A percentile compares a stretch with the other conserved stretches of the same genome.
Evolutionary conservation across 2,888 invertebrate species (phyloP).

Genomic region (Agrypnus murinus): DNA sequence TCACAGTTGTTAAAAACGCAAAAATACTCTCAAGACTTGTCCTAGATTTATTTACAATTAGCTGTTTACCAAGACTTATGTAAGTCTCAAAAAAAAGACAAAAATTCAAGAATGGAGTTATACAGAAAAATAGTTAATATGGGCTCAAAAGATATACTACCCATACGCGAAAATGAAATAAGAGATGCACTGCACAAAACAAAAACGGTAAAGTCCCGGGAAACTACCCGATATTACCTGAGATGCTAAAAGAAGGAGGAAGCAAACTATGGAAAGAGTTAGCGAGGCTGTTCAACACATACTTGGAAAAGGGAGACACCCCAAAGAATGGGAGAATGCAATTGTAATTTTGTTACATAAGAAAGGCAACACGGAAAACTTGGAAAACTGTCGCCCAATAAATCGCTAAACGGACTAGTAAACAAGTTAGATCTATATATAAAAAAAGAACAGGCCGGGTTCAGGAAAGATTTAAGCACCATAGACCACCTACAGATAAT

Average conservation of each 20-base stretch:
- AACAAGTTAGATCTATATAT: constrained; percentile 9
- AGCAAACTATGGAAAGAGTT: neutral
- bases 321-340: constrained; percentile 5
- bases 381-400: constrained; percentile 6
- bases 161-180: too few species aligned
- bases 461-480: too few species aligned
- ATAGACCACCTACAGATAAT: too few species aligned
- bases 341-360: constrained; percentile 4
- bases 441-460: neutral
- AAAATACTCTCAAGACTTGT: too few species aligned
- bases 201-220: neutral
- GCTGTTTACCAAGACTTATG: constrained; percentile 9
- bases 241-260: too few species aligned
- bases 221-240: neutral
- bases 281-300: neutral
- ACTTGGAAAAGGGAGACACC: constrained; percentile 1
- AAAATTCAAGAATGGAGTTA: too few species aligned
- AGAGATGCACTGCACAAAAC: neutral
- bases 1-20: too few species aligned
- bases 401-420: neutral
- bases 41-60: too few species aligned
- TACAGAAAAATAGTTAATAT: too few species aligned
- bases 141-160: too few species aligned
- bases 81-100: too few species aligned
- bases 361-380: constrained; percentile 7